A percentile compares a stretch with the other conserved stretches of the same genome.
Conservation (phyloP, 2,797 vertebrate species). For the Anableps anableps region DNA sequence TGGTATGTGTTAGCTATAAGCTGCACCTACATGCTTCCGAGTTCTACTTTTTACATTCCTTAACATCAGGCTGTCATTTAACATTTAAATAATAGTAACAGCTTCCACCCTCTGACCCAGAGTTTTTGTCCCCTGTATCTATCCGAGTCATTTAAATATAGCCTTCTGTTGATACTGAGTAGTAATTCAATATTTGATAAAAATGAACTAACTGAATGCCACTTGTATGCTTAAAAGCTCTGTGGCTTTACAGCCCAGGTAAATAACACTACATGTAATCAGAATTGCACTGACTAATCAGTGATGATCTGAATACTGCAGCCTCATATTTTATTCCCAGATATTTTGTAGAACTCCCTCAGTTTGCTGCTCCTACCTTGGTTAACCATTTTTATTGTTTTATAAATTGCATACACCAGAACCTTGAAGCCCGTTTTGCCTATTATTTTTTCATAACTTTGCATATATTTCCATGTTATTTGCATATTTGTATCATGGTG, state of each 20-base stretch:
- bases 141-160: too few species aligned
- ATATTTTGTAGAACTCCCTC: background rate
- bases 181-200: background rate
- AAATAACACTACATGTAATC: background rate
- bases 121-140: too few species aligned
- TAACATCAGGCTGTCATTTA: too few species aligned
- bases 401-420: background rate
- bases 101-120: too few species aligned
- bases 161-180: background rate
- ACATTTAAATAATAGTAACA: too few species aligned
- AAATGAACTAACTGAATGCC: background rate
- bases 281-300: background rate
- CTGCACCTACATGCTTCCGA: too few species aligned
- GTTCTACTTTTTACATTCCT: too few species aligned
- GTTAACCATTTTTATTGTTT: background rate
- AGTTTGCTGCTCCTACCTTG: background rate
- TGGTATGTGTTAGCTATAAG: too few species aligned
- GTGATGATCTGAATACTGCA: background rate
- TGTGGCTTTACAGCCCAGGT: background rate
- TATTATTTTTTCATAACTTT: slow-evolving; percentile 51
- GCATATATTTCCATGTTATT: slow-evolving; percentile 62
- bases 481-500: slow-evolving; percentile 47
- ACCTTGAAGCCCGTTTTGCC: background rate
- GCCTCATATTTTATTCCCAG: background rate
- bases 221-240: background rate